Evolutionary conservation across 2,113 vertebrate species (phyloP).

Genomic region (Saccopteryx leptura): DNA sequence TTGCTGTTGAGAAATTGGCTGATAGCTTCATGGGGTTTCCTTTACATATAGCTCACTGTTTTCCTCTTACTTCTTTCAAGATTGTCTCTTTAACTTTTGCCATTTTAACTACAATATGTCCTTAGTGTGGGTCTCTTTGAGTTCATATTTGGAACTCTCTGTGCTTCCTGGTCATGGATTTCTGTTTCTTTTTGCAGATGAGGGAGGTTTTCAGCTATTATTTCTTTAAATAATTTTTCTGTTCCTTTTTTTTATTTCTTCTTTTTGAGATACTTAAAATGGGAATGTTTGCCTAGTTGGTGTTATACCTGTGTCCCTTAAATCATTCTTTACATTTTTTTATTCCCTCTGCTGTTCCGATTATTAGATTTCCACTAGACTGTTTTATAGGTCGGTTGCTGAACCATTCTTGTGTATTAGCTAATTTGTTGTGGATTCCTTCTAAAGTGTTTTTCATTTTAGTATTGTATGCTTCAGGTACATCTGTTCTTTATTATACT

Average conservation of each 20-base stretch:
- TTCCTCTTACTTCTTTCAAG: not conserved
- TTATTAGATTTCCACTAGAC: not conserved
- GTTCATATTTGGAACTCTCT: not conserved
- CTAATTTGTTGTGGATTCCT: not conserved
- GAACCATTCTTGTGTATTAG: not conserved
- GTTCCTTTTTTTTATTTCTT: not conserved
- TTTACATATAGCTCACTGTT: not conserved
- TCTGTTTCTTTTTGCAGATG: not conserved
- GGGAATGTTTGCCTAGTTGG: not conserved
- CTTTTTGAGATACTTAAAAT: not conserved
- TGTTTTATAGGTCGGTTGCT: not conserved
- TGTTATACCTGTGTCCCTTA: not conserved
- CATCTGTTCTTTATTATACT: not conserved
- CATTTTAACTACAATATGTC: not conserved
- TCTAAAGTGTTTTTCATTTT: not conserved
- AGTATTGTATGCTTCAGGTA: not conserved
- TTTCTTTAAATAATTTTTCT: not conserved
- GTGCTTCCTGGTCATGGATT: not conserved
- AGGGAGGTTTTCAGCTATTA: not conserved
- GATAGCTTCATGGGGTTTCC: not conserved
- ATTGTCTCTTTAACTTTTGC: not conserved
- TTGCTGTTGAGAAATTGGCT: not conserved
- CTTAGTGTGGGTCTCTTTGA: not conserved
- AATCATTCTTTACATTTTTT: not conserved
- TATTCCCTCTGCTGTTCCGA: not conserved